Base-by-base conservation (phyloP, 2,888 invertebrate species). In the Melinaea marsaeus region DNA sequence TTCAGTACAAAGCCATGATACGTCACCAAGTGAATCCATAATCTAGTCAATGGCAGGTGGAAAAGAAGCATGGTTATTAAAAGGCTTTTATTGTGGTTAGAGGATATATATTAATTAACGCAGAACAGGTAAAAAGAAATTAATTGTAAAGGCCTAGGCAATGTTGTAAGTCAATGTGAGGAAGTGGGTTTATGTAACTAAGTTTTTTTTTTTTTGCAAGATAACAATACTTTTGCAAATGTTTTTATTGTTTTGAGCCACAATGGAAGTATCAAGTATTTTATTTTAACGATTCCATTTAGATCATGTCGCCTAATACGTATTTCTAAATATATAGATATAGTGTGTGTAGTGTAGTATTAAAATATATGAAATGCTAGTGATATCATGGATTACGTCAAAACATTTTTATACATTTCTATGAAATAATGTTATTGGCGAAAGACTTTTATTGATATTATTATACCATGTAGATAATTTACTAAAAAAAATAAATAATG, bases 391-490 rank as follows among this genome's bases (percentile, higher is more conserved):
- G 62, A 57, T 66, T 62, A 61, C 55, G 58, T 70, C 69, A 62
- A 48, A 63, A 64, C 64, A 62, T 77, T 88, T 89, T 89, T 89
- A 83, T 88, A 88, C 85, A 85, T 86, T 86, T 88, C 83, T 87
- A 87, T 82, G 79, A 77, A 80, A 80, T 64, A 67, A 73, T 75
- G 83, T 80, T 85, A 83, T 78, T 78, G 80, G 82, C 81, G 83
- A 83, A 81, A 84, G 79, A 80, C 84, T 86, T 86, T 85, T 85
- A 85, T 77, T 73, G 77, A 81, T 84, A 80, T 81, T 80, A 80
- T 77, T 75, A 64, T 64, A 72, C 72, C 72, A 80, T 78, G 75
- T 80, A 79, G 75, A 75, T 77, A 80, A 84, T 81, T 81, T 82
- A 83, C 83, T 79, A 71, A 79, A 82, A 67, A 71, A 79, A 82